Evolutionary conservation across 1,140 invertebrate species (phyloP), one percentile per base, ranked within the genome.

Genomic region (Drosophila punjabiensis): DNA sequence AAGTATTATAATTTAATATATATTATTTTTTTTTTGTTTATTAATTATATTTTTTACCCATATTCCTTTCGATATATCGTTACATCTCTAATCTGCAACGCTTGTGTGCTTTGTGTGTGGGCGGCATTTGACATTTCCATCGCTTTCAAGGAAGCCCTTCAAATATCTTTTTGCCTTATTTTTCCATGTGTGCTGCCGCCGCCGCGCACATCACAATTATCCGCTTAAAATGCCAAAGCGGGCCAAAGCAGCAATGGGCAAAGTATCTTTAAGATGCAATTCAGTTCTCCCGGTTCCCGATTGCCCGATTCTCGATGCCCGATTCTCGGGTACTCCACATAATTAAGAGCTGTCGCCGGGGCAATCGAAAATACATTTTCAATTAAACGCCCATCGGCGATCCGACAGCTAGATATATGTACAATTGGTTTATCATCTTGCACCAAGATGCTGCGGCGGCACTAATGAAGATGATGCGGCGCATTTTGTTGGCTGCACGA

Each of bases 141-240:
- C 68, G 68, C 50, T 83, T 81, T 89, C 78, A 66, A 79, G 82
- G 86, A 90, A 90, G 67, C 86, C 86, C 86, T 90, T 91, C 86
- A 90, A 90, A 82, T 82, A 73, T 91, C 81, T 90, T 89, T 86
- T 90, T 90, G 87, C 86, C 82, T 82, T 78, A 90, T 90, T 90
- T 89, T 80, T 56, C 63, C 33, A 45, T 74, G 68, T 71, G 61
- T 66, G 56, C 71, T 70, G 61, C 81, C 55, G 35, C 55, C 35
- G 55, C 24, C 1, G 24, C 4, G 20, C 55, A 58, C 61, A 69
- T 39, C 68, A 82, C 86, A 90, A 90, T 90, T 80, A 90, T 90
- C 86, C 86, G 86, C 87, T 90, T 90, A 89, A 75, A 69, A 85
- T 82, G 79, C 76, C 77, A 74, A 74, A 80, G 67, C 87, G 79